A percentile compares a stretch with the other conserved stretches of the same genome.
These are phyloP conservation scores for Cryptoblepharus egeriae DNA, from an alignment of 2,797 vertebrate species.

Conservation along the genomic window DNA sequence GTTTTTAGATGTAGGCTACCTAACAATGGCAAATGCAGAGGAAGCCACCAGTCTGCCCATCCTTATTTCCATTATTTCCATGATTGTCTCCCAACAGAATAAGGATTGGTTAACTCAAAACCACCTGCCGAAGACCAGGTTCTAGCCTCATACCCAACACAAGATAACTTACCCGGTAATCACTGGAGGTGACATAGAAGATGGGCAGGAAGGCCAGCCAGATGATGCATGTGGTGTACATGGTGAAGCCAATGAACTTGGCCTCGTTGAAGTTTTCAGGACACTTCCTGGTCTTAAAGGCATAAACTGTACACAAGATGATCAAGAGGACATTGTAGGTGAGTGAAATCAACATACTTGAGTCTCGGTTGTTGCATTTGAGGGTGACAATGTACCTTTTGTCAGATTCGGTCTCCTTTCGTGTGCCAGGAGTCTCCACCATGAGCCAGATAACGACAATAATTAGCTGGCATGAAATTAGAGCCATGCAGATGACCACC, in stretches of 20 bases:
- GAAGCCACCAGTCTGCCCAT: too few species aligned
- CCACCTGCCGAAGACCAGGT: accelerated
- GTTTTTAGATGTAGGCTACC: too few species aligned
- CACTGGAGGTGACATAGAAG: conserved; percentile 98
- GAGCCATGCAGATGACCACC: conserved; percentile 92
- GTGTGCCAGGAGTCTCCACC: conserved; percentile 91
- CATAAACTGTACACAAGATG: conserved; percentile 95
- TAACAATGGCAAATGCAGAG: too few species aligned
- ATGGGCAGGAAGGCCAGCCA: conserved; percentile 99
- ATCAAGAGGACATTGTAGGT: conserved; percentile 97
- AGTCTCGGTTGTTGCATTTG: conserved; percentile 94
- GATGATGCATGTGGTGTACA: conserved; percentile 99
- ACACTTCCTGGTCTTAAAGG: conserved; percentile 98
- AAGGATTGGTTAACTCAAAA: neutral
- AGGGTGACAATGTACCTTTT: conserved; percentile 93
- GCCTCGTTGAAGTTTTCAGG: conserved; percentile 99
- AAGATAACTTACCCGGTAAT: conserved; percentile 89
- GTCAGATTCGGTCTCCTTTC: conserved; percentile 92
- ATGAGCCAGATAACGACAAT: conserved; percentile 92
- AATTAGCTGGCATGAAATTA: conserved; percentile 96
- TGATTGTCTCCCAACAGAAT: neutral
- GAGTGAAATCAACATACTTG: conserved; percentile 95
- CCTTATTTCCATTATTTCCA: neutral
- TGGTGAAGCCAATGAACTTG: conserved; percentile 99
- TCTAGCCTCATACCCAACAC: accelerated